These are phyloP conservation scores for Drosophila serrata DNA, from an alignment of 1,140 invertebrate genomes.

Conservation along the genomic window DNA sequence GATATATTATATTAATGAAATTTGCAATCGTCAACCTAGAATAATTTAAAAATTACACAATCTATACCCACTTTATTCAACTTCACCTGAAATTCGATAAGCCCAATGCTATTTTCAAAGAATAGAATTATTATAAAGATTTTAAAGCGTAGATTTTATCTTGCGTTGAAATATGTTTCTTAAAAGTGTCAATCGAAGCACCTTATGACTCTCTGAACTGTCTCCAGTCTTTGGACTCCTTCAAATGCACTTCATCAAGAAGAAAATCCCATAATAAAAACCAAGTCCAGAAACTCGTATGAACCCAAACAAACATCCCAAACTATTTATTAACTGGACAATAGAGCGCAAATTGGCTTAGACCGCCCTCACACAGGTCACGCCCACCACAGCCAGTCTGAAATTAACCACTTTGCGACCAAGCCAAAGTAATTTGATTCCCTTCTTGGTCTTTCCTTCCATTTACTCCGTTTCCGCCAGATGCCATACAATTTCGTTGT, in stretches of 20 bases:
- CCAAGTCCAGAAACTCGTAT: slow-evolving; percentile 13
- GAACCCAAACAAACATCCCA: slow-evolving; percentile 35
- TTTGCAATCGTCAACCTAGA: no score
- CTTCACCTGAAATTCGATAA: no score
- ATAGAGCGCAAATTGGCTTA: slow-evolving; percentile 69
- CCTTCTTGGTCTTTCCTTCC: slow-evolving; percentile 7
- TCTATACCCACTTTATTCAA: no score
- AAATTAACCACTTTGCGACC: slow-evolving; percentile 63
- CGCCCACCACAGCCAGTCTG: slow-evolving; percentile 40
- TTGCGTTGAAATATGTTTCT: neutral
- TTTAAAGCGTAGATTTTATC: neutral
- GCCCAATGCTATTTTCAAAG: no score
- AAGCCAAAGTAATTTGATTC: slow-evolving; percentile 45
- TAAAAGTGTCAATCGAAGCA: slow-evolving; percentile 1
- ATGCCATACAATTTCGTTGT: slow-evolving; percentile 44
- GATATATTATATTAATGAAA: no score
- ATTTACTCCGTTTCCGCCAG: slow-evolving; percentile 29
- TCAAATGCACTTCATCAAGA: slow-evolving; percentile 51
- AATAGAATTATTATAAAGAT: no score
- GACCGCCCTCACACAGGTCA: slow-evolving; percentile 24
- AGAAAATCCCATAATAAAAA: slow-evolving; percentile 21
- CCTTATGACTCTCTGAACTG: neutral
- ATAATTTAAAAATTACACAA: no score
- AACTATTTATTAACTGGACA: slow-evolving; percentile 78
- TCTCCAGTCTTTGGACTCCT: neutral